phyloP scores from a whole-genome alignment of 2,113 vertebrate species.

The Bubalus kerabau region DNA sequence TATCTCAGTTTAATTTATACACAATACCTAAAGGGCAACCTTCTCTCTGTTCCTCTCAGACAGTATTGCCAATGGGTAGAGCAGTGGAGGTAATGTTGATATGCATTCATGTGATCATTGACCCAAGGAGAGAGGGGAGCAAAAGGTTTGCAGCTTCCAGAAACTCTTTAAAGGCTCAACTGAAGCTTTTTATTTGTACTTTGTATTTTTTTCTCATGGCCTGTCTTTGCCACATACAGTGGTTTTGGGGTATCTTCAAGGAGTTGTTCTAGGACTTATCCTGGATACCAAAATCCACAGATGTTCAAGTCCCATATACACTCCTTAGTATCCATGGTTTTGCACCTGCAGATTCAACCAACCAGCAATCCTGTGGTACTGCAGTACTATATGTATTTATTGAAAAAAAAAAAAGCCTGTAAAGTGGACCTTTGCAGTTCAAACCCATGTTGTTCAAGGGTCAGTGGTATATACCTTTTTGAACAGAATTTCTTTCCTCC shows the following conservation, averaged over 20 bases:
- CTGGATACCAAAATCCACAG: not conserved
- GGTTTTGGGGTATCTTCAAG: not conserved
- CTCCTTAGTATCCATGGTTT: not conserved
- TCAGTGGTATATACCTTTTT: not conserved
- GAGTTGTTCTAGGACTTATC: not conserved
- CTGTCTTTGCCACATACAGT: not conserved
- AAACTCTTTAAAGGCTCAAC: not conserved
- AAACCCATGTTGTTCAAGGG: not conserved
- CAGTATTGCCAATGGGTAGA: not conserved
- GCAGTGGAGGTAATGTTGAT: not conserved
- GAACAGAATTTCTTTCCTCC: not conserved
- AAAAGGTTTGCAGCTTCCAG: not conserved
- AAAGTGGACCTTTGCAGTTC: not conserved
- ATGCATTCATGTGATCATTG: not conserved
- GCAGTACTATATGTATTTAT: not conserved
- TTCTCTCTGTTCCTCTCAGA: not conserved
- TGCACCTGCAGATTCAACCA: not conserved
- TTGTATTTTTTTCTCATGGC: not conserved
- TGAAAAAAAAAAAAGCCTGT: not conserved
- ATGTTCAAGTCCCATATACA: not conserved
- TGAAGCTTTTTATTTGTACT: not conserved
- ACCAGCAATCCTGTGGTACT: not conserved
- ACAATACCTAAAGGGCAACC: not conserved
- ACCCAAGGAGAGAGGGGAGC: not conserved
- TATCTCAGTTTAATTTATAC: not conserved